Conservation (phyloP, 2,888 invertebrate genomes). For the Yponomeuta plumbellus region DNA sequence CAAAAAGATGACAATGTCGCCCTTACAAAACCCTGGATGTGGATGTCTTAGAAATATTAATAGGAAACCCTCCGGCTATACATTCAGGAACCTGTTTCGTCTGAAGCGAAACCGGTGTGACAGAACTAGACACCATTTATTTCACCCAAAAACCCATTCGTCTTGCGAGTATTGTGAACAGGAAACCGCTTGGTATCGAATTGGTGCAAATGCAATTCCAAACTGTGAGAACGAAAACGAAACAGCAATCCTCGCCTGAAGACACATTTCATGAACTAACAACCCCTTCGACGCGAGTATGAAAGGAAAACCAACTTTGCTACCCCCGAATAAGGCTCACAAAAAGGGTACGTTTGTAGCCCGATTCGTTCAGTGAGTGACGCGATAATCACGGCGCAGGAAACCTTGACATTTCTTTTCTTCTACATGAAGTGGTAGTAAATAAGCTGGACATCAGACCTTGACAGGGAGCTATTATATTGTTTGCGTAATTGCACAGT, state of each 20-base stretch:
- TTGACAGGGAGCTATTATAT: constrained; percentile 61
- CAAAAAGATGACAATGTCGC: constrained; percentile 38
- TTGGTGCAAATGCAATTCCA: too few species aligned
- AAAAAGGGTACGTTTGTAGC: not conserved
- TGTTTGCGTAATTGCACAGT: constrained; percentile 64
- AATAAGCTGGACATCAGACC: constrained; percentile 47
- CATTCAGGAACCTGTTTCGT: constrained; percentile 49
- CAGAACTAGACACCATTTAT: constrained; percentile 54
- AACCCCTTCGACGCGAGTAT: not conserved
- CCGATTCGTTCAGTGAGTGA: not conserved
- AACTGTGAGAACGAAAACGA: constrained; percentile 10
- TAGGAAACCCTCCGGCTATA: constrained; percentile 34
- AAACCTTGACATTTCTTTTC: constrained; percentile 54
- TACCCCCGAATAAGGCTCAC: not conserved
- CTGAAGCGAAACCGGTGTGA: constrained; percentile 10
- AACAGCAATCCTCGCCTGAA: constrained; percentile 1
- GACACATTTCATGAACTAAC: constrained; percentile 3
- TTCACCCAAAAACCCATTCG: constrained; percentile 22
- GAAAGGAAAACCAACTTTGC: not conserved
- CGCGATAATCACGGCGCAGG: constrained; percentile 7
- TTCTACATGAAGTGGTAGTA: constrained; percentile 31
- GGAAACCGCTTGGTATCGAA: not conserved
- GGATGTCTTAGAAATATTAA: constrained; percentile 66
- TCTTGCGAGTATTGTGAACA: not conserved
- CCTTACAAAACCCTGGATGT: constrained; percentile 46